Evolutionary conservation across 1,140 invertebrate species (phyloP), one percentile per base, ranked within the genome.

Genomic region (Trichomalopsis sarcophagae): DNA sequence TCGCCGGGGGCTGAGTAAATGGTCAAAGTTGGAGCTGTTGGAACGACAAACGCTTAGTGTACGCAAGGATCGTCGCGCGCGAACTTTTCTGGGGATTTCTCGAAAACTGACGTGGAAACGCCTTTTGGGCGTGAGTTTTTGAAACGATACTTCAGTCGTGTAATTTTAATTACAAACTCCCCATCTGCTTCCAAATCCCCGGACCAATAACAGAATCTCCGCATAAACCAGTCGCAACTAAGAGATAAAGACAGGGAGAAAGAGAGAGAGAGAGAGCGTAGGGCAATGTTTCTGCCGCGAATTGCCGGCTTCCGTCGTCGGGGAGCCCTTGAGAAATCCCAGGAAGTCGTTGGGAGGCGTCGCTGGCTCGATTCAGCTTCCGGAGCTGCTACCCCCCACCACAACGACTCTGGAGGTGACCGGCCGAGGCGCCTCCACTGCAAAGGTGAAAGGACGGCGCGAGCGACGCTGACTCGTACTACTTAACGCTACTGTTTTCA

Each of bases 1-100:
- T 40, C 50, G 73, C 71, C 47, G 10, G 30, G 13, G 40, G 75
- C 62, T 76, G 79, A 74, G 33, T 82, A 30, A 82, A 74, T 47
- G 71, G 47, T 73, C 68, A 82, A 78, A 82, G 69, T 73, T 81
- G 30, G 66, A 44, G 47, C 23, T 21, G 50, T 36, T 36, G 33
- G 50, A 14, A 55, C 50, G 50, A 55, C 50, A 55, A 55, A 55
- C 6, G 50, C 50, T 55, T 55, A 55, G 50, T 55, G 17, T 55
- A 55, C 50, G 50, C 33, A 14, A 21, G 17, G 13, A 55, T 55
- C 50, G 14, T 55, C 17, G 50, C 13, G 5, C 33, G 5, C 3
- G 50, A 55, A 55, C 13, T 55, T 55, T 55, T 55, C 50, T 55
- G 50, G 13, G 50, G 13, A 55, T 55, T 55, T 55, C 17, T 36